A percentile compares a stretch with the other conserved stretches of the same genome.
Conservation (phyloP, 1,140 invertebrate species). For the Calephelis nemesis region DNA sequence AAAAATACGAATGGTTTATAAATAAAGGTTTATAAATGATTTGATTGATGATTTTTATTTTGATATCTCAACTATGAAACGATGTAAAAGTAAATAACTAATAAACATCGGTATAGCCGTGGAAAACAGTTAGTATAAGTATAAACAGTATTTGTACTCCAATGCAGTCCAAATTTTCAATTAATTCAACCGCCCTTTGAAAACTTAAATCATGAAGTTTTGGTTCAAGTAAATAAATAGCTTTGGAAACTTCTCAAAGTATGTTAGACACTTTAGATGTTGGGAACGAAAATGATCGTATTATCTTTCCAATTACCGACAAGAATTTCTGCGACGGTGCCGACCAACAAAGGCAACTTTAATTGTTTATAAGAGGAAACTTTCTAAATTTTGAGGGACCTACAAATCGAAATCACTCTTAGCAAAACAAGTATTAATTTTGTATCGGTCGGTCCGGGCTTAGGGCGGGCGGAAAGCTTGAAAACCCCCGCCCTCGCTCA, state of each 20-base stretch:
- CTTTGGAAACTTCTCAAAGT: background rate
- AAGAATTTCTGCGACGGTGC: slow-evolving; percentile 15
- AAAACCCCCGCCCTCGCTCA: slow-evolving; percentile 46
- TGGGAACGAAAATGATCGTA: background rate
- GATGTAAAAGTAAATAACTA: too few species aligned
- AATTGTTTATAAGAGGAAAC: slow-evolving; percentile 75
- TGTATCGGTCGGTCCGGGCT: slow-evolving; percentile 63
- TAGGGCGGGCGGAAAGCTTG: slow-evolving; percentile 57
- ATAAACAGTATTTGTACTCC: background rate
- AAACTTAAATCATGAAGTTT: background rate
- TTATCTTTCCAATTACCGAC: slow-evolving; percentile 4
- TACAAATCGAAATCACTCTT: slow-evolving; percentile 76
- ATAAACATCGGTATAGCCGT: background rate
- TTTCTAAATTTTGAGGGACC: slow-evolving; percentile 68
- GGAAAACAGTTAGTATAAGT: background rate
- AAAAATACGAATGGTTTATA: too few species aligned
- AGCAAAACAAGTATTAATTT: slow-evolving; percentile 78
- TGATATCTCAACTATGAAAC: too few species aligned
- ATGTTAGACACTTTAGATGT: slow-evolving; percentile 3
- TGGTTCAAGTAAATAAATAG: background rate
- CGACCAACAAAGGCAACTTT: slow-evolving; percentile 65
- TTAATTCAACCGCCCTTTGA: background rate
- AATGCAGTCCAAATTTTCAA: background rate
- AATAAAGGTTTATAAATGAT: too few species aligned
- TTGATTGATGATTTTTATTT: too few species aligned